A percentile compares a stretch with the other conserved stretches of the same genome.
phyloP scores from a whole-genome alignment of 1,140 invertebrate species.

The Achroia grisella region DNA sequence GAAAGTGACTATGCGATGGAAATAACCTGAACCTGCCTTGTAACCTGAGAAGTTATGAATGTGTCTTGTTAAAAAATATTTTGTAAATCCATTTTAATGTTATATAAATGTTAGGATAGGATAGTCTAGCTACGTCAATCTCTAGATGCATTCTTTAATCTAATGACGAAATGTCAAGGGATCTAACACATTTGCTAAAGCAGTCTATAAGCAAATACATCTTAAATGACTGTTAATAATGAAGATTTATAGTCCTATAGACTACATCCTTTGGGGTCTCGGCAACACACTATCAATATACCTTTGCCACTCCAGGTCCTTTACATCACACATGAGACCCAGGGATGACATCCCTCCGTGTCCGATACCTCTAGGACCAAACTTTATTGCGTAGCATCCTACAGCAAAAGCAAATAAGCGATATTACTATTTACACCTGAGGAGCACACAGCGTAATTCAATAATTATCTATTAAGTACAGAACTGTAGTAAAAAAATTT shows the following conservation, averaged over 20 bases:
- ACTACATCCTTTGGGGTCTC: slow-evolving; percentile 20
- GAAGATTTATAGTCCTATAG: slow-evolving; percentile 28
- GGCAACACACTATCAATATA: slow-evolving; percentile 44
- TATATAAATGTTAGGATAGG: too few species aligned
- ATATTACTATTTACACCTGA: slow-evolving; percentile 37
- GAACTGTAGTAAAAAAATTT: not conserved
- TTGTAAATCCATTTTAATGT: too few species aligned
- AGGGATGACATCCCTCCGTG: slow-evolving; percentile 86
- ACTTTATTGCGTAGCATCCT: slow-evolving; percentile 87
- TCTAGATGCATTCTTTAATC: too few species aligned
- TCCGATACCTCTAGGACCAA: slow-evolving; percentile 92
- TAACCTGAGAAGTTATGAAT: slow-evolving; percentile 51
- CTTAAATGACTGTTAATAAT: slow-evolving; percentile 23
- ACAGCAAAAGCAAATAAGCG: slow-evolving; percentile 70
- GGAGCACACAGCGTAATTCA: slow-evolving; percentile 33
- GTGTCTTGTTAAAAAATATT: slow-evolving; percentile 7
- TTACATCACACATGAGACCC: slow-evolving; percentile 80
- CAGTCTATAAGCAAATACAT: slow-evolving; percentile 42
- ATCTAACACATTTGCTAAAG: slow-evolving; percentile 37
- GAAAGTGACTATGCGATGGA: slow-evolving; percentile 69
- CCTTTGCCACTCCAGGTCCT: slow-evolving; percentile 78
- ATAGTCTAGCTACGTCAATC: too few species aligned
- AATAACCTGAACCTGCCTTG: slow-evolving; percentile 67
- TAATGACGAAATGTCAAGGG: too few species aligned
- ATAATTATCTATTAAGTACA: not conserved